Percentiles rank a stretch among this genome's conserved stretches.
Conservation (phyloP, 2,888 invertebrate genomes). For the Trichogramma evanescens region DNA sequence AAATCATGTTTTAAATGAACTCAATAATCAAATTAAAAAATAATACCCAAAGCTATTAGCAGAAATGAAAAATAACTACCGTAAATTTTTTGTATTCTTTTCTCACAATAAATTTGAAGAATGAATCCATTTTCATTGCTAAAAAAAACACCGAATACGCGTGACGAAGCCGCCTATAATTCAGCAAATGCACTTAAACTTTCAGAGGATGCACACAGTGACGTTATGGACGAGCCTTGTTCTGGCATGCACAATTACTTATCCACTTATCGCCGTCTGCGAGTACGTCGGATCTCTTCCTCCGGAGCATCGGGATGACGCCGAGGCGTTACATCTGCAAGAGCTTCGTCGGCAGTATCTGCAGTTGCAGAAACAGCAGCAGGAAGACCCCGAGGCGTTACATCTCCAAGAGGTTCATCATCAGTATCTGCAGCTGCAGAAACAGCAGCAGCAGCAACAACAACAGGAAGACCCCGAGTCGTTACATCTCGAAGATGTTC, state of each 20-base stretch:
- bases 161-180: too few species aligned
- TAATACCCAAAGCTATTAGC: too few species aligned
- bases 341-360: constrained; percentile 2
- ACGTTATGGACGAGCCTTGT: constrained; percentile 34
- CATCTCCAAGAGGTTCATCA: too few species aligned
- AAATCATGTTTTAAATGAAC: too few species aligned
- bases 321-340: background rate
- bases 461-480: background rate
- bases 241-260: constrained; percentile 30
- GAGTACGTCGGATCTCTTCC: constrained; percentile 31
- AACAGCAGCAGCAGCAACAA: background rate
- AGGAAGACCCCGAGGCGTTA: background rate
- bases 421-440: too few species aligned
- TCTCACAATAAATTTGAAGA: too few species aligned
- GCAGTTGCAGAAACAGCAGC: background rate
- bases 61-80: too few species aligned
- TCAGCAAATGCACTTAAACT: too few species aligned
- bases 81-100: too few species aligned
- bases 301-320: background rate
- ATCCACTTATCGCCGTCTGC: constrained; percentile 27
- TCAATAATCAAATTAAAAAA: too few species aligned
- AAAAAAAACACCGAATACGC: too few species aligned
- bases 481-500: constrained; percentile 1
- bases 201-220: constrained; percentile 35
- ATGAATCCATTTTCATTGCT: too few species aligned